These are phyloP conservation scores for Zosterops pallidus DNA, from an alignment of 2,113 vertebrate species.

Conservation along the genomic window DNA sequence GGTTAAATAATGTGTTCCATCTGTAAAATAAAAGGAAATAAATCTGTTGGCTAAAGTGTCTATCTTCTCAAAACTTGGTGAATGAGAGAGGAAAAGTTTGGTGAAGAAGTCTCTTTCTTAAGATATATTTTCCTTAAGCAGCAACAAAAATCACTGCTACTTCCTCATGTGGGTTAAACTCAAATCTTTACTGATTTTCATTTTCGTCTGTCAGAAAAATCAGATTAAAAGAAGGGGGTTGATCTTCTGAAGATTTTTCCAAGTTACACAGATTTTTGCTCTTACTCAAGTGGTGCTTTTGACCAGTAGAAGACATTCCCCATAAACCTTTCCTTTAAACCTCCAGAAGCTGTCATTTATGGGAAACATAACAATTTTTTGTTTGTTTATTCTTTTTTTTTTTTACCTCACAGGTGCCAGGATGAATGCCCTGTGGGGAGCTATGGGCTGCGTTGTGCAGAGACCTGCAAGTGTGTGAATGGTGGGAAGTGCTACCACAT, in stretches of 20 bases:
- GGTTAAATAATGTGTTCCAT: background rate
- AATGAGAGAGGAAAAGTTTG: background rate
- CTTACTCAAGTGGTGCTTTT: background rate
- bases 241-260: background rate
- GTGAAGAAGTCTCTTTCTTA: background rate
- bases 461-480: slow-evolving; percentile 86
- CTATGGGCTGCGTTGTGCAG: slow-evolving; percentile 81
- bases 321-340: background rate
- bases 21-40: background rate
- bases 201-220: background rate
- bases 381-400: background rate
- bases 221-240: background rate
- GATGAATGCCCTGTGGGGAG: slow-evolving; percentile 89
- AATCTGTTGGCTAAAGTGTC: background rate
- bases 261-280: background rate
- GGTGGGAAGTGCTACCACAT: slow-evolving; percentile 89
- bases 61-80: background rate
- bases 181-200: background rate
- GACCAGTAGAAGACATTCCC: background rate
- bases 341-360: background rate
- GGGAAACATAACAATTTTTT: background rate
- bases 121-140: background rate
- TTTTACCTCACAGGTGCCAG: slow-evolving; percentile 81
- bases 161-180: background rate
- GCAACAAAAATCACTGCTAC: background rate